Evolutionary conservation across 1,140 invertebrate genomes (phyloP).

Genomic region (Trichogramma pretiosum): DNA sequence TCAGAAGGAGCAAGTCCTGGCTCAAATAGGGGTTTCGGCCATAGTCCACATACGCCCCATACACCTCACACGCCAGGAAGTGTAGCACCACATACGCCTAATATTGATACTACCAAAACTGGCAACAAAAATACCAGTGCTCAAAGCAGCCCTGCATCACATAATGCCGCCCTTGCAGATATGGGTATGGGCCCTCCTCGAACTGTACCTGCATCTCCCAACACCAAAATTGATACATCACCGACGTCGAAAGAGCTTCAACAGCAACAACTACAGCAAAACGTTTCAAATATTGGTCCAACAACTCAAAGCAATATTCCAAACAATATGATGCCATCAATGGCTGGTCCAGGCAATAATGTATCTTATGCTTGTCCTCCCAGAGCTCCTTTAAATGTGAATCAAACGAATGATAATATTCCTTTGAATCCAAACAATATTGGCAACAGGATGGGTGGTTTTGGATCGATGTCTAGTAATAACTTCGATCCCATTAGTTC

Average conservation of each 20-base stretch:
- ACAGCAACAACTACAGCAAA: constrained; percentile 29
- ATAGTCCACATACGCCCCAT: constrained; percentile 42
- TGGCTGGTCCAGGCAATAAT: constrained; percentile 27
- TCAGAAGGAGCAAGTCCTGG: constrained; percentile 39
- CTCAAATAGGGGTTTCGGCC: constrained; percentile 36
- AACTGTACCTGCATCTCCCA: constrained; percentile 40
- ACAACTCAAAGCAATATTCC: constrained; percentile 24
- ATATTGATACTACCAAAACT: constrained; percentile 29
- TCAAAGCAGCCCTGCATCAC: constrained; percentile 40
- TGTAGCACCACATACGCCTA: constrained; percentile 37
- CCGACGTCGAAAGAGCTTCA: constrained; percentile 35
- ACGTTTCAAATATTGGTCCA: constrained; percentile 23
- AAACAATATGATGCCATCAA: constrained; percentile 23
- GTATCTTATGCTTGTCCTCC: too few relatives aligned
- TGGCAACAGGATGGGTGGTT: constrained; percentile 40
- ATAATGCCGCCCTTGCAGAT: constrained; percentile 35
- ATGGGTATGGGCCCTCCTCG: constrained; percentile 40
- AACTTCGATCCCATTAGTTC: constrained; percentile 89
- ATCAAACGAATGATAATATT: constrained; percentile 63
- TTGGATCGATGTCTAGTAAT: constrained; percentile 50
- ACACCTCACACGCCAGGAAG: constrained; percentile 40
- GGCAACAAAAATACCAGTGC: constrained; percentile 37
- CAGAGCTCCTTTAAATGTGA: too few relatives aligned
- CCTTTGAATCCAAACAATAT: constrained; percentile 73
- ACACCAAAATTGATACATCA: constrained; percentile 40